Base-by-base conservation (phyloP, 2,113 vertebrate genomes). In the Plotosus lineatus region DNA sequence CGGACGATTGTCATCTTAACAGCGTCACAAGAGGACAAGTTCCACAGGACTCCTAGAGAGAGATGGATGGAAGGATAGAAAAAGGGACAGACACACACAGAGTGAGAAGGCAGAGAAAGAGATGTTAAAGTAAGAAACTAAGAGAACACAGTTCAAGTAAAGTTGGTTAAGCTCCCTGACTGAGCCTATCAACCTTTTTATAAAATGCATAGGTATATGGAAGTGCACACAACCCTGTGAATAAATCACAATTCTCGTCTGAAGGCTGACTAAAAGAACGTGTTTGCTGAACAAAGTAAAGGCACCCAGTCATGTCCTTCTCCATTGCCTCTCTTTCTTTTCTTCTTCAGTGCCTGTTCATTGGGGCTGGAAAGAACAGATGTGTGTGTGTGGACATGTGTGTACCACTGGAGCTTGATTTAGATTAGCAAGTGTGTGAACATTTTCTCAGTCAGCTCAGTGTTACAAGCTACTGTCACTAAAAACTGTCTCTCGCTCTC, bases 1-100 rank as follows among this genome's bases (percentile, higher is more conserved):
- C 95, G 94, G 36, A 98, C 97, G 94, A 99, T 97, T 91, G 96
- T 97, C 96, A 98, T 98, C 94, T 99, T 99, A 73, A 98, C 95
- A 0, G 95, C 92, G 79, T 99, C 97, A 26, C 97, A 99, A 0
- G 97, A 99, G 42, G 97, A 99, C 90, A 99, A 91, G 92, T 99
- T 99, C 97, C 97, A 99, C 85, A 98, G 94, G 84, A 99, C 97
- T 78, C 97, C 97, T 99, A 86, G 1, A 28, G 78, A 79, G 61
- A 87, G 33, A 80, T 0, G 23, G 2, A 48, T 55, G 66, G 2
- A 28, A 33, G 75, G 40, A 66, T 58, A 28, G 4, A 48, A n/a
- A 69, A n/a, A 46, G 40, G 48, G 42, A 46, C 7, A 3, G 44
- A 46, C 44, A 46, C 19, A n/a, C 3, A 65, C 9, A 61, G 11